These are phyloP conservation scores for Falco novaeseelandiae DNA, from an alignment of 2,797 vertebrate genomes.

Conservation along the genomic window DNA sequence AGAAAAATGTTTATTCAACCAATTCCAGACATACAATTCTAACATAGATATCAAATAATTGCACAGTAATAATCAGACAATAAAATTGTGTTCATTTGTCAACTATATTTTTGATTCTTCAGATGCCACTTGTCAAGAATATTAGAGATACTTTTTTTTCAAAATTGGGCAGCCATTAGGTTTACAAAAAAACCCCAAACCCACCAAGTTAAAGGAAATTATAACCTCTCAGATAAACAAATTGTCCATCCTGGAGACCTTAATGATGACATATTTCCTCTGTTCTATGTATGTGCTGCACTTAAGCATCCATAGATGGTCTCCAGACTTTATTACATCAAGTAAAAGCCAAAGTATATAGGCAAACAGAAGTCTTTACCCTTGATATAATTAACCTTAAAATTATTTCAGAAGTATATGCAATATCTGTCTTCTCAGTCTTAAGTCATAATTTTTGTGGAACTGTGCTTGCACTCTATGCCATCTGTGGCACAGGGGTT, in stretches of 20 bases:
- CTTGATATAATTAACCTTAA: background rate
- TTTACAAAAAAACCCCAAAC: background rate
- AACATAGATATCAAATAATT: background rate
- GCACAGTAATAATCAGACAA: background rate
- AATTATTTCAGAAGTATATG: background rate
- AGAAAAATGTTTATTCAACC: background rate
- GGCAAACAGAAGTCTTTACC: background rate
- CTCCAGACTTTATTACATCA: background rate
- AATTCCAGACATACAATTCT: background rate
- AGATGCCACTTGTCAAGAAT: background rate
- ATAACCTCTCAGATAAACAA: background rate
- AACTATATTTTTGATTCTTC: background rate
- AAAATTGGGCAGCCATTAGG: background rate
- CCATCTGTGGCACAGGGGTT: background rate
- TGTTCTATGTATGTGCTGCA: background rate
- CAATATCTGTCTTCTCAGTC: background rate
- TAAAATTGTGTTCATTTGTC: background rate
- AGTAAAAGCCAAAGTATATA: background rate
- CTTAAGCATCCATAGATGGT: background rate
- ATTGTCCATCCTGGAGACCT: background rate
- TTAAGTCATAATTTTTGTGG: background rate
- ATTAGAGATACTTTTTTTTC: background rate
- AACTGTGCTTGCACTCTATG: background rate
- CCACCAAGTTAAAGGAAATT: background rate
- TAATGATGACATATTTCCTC: background rate